These are phyloP conservation scores for Climacteris rufus DNA, from an alignment of 2,113 vertebrate species.

Conservation along the genomic window DNA sequence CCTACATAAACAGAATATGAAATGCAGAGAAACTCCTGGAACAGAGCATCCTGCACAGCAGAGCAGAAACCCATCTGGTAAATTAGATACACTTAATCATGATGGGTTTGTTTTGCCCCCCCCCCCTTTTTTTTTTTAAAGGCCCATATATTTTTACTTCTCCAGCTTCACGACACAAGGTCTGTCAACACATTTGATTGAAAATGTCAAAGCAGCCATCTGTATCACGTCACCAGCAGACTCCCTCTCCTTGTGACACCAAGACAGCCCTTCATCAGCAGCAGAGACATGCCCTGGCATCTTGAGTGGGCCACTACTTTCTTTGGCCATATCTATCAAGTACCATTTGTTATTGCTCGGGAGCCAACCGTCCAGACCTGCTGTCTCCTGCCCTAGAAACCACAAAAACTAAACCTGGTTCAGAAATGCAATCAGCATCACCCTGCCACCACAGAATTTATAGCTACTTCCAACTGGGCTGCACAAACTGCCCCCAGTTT, in stretches of 20 bases:
- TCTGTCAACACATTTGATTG: constrained; percentile 9
- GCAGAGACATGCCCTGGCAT: background rate
- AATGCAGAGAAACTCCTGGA: constrained; percentile 6
- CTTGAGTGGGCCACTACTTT: background rate
- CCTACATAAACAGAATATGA: constrained; percentile 1
- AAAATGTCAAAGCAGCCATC: background rate
- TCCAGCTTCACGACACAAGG: background rate
- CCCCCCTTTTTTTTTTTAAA: background rate
- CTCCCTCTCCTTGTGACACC: background rate
- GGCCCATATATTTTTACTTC: constrained; percentile 12
- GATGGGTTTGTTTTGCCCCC: background rate
- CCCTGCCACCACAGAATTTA: background rate
- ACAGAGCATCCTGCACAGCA: background rate
- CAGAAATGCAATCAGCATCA: background rate
- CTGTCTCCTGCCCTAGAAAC: background rate
- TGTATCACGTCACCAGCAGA: background rate
- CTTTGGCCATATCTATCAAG: background rate
- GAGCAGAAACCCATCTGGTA: constrained; percentile 28
- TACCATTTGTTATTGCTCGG: background rate
- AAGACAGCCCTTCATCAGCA: background rate
- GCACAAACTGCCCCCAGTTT: background rate
- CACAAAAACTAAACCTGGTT: background rate
- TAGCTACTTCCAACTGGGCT: background rate
- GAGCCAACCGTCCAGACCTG: background rate
- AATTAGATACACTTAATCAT: constrained; percentile 14